Conservation (phyloP, 2,113 vertebrate species). For the Megaceryle maxima region DNA sequence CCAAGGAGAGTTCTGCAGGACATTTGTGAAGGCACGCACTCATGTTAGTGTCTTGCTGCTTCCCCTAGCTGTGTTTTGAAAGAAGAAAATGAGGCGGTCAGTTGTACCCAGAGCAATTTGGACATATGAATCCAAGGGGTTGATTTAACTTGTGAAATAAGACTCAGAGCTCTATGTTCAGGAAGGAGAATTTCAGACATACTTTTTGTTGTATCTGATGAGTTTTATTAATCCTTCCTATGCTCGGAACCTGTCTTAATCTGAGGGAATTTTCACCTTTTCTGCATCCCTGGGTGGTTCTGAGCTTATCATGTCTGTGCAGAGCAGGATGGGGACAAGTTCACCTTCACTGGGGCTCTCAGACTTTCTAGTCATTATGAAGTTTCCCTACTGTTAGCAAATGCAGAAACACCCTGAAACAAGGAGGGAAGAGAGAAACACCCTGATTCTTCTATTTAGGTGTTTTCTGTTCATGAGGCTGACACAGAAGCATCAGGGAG, state of each 20-base stretch:
- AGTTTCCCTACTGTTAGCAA: neutral
- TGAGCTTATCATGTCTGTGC: neutral
- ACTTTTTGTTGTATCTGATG: neutral
- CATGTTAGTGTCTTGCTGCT: neutral
- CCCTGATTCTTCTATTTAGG: too few relatives aligned
- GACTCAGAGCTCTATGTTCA: neutral
- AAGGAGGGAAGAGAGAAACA: neutral
- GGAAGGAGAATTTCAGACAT: neutral
- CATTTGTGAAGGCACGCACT: neutral
- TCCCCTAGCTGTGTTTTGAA: neutral
- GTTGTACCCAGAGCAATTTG: neutral
- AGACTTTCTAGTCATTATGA: neutral
- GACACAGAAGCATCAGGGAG: too few relatives aligned
- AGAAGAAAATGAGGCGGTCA: neutral
- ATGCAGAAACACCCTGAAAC: neutral
- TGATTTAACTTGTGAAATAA: neutral
- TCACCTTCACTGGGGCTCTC: neutral
- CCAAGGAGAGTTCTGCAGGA: accelerated
- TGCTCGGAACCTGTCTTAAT: neutral
- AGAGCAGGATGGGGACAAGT: neutral
- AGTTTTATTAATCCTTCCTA: neutral
- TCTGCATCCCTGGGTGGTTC: neutral
- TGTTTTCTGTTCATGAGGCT: too few relatives aligned
- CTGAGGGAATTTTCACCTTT: neutral
- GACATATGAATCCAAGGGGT: neutral